phyloP scores from a whole-genome alignment of 2,797 vertebrate genomes.

The Columba guinea region DNA sequence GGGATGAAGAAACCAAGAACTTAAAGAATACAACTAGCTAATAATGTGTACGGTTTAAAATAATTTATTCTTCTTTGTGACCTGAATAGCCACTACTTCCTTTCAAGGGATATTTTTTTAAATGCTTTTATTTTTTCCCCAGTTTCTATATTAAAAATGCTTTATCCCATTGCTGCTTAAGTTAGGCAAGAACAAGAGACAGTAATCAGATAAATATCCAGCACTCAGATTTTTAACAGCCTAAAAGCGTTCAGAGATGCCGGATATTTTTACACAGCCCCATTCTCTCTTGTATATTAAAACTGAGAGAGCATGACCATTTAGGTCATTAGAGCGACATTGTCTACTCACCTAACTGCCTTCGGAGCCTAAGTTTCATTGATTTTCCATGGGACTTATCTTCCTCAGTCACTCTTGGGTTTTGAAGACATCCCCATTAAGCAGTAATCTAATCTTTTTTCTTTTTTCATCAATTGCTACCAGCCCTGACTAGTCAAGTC shows the following conservation, averaged over 20 bases:
- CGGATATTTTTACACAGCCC: conserved; percentile 23
- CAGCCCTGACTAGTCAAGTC: background rate
- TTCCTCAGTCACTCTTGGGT: conserved; percentile 16
- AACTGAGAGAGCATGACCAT: background rate
- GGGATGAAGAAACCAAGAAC: background rate
- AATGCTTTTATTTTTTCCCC: background rate
- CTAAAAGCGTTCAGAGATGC: background rate
- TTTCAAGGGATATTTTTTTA: background rate
- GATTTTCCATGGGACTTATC: conserved; percentile 52
- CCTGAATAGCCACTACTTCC: background rate
- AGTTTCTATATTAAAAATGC: background rate
- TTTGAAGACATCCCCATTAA: conserved; percentile 47
- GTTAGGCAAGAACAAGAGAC: background rate
- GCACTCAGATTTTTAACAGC: background rate
- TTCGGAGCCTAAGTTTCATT: conserved; percentile 30
- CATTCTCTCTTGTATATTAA: background rate
- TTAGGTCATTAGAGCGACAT: conserved; percentile 47
- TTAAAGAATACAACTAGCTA: background rate
- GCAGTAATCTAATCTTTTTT: conserved; percentile 43
- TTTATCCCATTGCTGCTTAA: background rate
- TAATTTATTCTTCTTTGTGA: background rate
- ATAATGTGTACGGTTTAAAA: background rate
- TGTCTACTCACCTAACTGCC: conserved; percentile 40
- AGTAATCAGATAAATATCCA: background rate
- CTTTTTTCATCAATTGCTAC: background rate